A percentile compares a stretch with the other conserved stretches of the same genome.
These are phyloP conservation scores for Bombus terrestris DNA, from an alignment of 1,140 invertebrate genomes.

Conservation along the genomic window DNA sequence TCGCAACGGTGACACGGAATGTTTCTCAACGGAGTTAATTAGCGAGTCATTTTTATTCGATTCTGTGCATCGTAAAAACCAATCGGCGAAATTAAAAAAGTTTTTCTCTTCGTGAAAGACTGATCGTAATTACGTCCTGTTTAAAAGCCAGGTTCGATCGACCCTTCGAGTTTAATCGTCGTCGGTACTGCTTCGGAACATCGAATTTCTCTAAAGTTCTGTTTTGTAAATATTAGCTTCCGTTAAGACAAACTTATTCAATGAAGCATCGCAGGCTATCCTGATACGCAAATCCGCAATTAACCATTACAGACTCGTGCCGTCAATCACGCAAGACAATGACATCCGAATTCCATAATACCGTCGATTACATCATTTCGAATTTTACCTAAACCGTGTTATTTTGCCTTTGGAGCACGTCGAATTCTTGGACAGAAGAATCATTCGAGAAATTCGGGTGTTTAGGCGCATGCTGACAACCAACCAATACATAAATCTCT, in stretches of 20 bases:
- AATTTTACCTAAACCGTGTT: neutral
- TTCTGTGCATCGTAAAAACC: neutral
- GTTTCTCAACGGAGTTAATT: neutral
- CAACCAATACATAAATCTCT: too few species aligned
- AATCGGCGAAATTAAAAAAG: conserved; percentile 4
- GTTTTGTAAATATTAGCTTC: neutral
- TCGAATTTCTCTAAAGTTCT: neutral
- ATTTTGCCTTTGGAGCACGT: too few species aligned
- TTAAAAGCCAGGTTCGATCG: neutral
- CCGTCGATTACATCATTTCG: neutral
- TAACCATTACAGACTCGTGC: conserved; percentile 8
- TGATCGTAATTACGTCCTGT: neutral
- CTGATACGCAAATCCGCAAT: neutral
- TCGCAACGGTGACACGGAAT: neutral
- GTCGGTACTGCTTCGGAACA: neutral
- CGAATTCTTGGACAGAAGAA: neutral
- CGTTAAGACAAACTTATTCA: neutral
- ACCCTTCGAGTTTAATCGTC: neutral
- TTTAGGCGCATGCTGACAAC: neutral
- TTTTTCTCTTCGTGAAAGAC: neutral
- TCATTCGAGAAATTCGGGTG: neutral
- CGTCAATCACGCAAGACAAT: conserved; percentile 8
- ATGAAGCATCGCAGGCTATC: neutral
- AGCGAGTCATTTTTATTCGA: neutral
- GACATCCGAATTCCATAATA: neutral